Conservation (phyloP, 2,797 vertebrate species). For the Garrulus glandarius region DNA sequence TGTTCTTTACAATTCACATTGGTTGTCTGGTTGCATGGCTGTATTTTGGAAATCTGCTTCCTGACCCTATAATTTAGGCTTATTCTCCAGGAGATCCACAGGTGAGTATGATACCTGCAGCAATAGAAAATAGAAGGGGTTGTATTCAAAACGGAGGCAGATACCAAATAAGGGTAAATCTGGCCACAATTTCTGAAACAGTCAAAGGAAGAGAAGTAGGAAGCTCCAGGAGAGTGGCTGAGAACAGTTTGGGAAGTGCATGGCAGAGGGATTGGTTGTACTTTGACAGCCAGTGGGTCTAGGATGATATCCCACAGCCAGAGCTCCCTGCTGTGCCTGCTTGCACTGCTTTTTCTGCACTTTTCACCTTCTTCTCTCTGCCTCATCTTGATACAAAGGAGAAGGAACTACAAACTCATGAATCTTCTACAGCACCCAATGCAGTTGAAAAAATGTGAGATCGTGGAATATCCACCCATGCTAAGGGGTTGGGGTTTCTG, state of each 20-base stretch:
- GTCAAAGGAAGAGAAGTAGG: background rate
- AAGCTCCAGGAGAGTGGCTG: background rate
- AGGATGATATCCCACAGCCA: background rate
- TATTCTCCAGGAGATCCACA: background rate
- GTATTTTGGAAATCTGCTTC: background rate
- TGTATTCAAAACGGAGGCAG: background rate
- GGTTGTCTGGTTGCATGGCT: background rate
- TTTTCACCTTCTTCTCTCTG: background rate
- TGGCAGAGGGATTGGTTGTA: background rate
- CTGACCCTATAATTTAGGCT: background rate
- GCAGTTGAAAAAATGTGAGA: background rate
- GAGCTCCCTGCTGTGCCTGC: background rate
- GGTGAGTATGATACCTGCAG: background rate
- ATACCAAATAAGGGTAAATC: background rate
- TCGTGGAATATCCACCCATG: background rate
- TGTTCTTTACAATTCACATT: background rate
- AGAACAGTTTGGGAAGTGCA: background rate
- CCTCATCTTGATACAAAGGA: background rate
- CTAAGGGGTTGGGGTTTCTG: background rate
- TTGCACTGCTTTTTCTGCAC: background rate
- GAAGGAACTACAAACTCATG: background rate
- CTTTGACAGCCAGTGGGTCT: background rate
- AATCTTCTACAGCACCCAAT: background rate
- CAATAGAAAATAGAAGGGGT: background rate
- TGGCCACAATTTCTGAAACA: accelerated